Evolutionary conservation across 2,888 invertebrate genomes (phyloP).

Genomic region (Serrognathus titanus): DNA sequence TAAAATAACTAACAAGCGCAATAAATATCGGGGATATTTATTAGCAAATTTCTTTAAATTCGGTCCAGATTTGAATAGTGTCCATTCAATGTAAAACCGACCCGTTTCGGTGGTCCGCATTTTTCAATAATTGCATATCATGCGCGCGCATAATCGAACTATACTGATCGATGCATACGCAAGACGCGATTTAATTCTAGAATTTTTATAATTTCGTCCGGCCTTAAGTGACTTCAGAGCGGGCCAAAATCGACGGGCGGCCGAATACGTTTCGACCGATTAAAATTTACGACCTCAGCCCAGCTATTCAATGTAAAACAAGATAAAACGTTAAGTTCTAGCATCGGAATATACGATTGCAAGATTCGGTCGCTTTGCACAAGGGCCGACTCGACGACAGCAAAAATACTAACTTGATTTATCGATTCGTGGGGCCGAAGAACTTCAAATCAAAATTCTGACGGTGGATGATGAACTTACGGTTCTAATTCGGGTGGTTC

Average conservation of each 20-base stretch:
- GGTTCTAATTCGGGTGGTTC: background rate
- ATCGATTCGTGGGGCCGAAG: background rate
- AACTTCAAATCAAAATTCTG: too few relatives aligned
- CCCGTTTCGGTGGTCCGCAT: constrained; percentile 7
- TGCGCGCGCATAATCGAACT: background rate
- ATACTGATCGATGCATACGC: background rate
- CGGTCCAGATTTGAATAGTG: constrained; percentile 26
- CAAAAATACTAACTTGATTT: background rate
- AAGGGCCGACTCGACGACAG: background rate
- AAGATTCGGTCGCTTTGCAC: constrained; percentile 31
- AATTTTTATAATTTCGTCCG: constrained; percentile 1
- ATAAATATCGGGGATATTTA: constrained; percentile 33
- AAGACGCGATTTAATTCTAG: background rate
- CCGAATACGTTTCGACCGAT: constrained; percentile 25
- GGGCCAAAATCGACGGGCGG: constrained; percentile 20
- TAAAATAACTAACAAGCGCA: constrained; percentile 34
- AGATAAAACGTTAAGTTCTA: constrained; percentile 42
- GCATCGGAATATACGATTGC: constrained; percentile 31
- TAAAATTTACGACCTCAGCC: constrained; percentile 39
- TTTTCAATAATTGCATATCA: background rate
- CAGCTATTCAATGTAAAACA: constrained; percentile 46
- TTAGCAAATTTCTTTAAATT: constrained; percentile 26
- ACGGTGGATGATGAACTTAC: too few relatives aligned
- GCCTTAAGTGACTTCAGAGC: constrained; percentile 11
- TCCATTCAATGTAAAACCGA: constrained; percentile 31